A percentile compares a stretch with the other conserved stretches of the same genome.
Conservation (phyloP, 2,113 vertebrate genomes). For the Choloepus hoffmanni region DNA sequence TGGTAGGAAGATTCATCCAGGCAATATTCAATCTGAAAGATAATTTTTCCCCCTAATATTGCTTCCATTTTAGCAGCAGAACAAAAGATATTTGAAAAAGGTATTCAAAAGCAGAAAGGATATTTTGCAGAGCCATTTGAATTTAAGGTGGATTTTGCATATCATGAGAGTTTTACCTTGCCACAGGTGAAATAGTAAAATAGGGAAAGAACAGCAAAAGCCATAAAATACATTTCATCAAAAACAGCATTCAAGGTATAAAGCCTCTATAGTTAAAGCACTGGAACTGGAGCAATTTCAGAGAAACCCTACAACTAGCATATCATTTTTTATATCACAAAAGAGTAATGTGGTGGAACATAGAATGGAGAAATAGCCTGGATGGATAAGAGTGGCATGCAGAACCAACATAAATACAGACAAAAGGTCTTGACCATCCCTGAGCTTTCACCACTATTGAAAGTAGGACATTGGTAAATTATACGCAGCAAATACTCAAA, state of each 20-base stretch:
- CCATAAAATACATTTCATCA: background rate
- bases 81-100: slow-evolving; percentile 54
- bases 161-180: slow-evolving; percentile 58
- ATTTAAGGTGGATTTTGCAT: slow-evolving; percentile 60
- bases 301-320: background rate
- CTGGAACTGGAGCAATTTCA: background rate
- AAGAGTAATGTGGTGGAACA: background rate
- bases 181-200: slow-evolving; percentile 47
- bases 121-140: slow-evolving; percentile 53
- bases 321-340: background rate
- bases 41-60: slow-evolving; percentile 32
- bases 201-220: slow-evolving; percentile 5
- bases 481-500: background rate
- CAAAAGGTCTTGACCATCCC: background rate
- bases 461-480: background rate
- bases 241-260: background rate
- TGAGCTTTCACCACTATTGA: background rate
- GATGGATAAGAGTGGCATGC: background rate
- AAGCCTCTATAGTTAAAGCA: background rate
- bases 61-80: slow-evolving; percentile 2
- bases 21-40: background rate
- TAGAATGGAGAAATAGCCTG: background rate
- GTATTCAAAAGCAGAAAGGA: slow-evolving; percentile 37
- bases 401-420: background rate
- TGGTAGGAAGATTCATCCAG: background rate